A percentile compares a stretch with the other conserved stretches of the same genome.
phyloP scores from a whole-genome alignment of 2,888 invertebrate species.

The Agrotis exclamationis region DNA sequence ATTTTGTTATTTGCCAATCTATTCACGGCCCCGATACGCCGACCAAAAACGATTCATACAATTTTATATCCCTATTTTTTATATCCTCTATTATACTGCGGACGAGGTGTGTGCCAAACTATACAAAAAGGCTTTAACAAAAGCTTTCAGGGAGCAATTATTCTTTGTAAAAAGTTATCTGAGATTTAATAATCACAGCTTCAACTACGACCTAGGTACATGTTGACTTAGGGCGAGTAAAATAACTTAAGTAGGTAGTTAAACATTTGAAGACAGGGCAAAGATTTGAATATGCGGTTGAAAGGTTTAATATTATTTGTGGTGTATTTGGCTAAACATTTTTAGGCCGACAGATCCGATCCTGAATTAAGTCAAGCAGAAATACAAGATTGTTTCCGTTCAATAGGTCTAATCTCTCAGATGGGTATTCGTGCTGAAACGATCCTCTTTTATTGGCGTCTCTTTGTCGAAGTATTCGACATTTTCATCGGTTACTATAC shows the following conservation, averaged over 20 bases:
- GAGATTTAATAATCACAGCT: neutral
- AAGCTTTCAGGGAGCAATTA: constrained; percentile 32
- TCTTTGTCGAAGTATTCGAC: constrained; percentile 84
- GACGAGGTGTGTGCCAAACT: constrained; percentile 13
- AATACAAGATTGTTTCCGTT: constrained; percentile 90
- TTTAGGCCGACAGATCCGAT: constrained; percentile 75
- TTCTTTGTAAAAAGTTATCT: constrained; percentile 2
- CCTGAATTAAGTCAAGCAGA: constrained; percentile 84
- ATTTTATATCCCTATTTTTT: constrained; percentile 42
- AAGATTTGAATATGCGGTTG: constrained; percentile 22
- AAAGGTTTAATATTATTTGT: constrained; percentile 66
- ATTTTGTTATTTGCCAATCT: constrained; percentile 71
- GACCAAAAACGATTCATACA: constrained; percentile 52
- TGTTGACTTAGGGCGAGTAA: neutral
- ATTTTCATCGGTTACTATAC: constrained; percentile 73
- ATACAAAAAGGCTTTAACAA: constrained; percentile 14
- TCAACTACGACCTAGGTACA: neutral
- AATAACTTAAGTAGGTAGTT: neutral
- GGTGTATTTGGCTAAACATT: constrained; percentile 73
- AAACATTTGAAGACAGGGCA: constrained; percentile 2
- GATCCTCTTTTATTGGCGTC: constrained; percentile 87
- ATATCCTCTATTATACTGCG: constrained; percentile 9
- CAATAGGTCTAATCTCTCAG: constrained; percentile 88
- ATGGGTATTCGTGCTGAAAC: constrained; percentile 89
- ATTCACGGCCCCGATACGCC: constrained; percentile 52